phyloP scores from a whole-genome alignment of 2,113 vertebrate genomes.

The Symphodus melops region DNA sequence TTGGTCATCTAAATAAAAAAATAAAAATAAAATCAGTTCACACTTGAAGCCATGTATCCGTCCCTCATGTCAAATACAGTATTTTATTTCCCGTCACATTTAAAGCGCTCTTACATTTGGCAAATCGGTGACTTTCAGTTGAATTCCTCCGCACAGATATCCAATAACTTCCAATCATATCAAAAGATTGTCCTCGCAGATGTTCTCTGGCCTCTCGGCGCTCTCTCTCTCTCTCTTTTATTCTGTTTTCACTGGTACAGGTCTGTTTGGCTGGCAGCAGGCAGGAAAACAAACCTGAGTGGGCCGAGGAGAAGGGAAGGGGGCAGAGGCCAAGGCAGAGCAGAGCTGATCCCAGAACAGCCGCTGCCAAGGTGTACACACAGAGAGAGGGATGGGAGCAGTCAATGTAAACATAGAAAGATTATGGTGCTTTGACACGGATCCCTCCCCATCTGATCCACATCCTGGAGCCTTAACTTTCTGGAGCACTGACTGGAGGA shows the following conservation, averaged over 20 bases:
- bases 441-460: constrained; percentile 50
- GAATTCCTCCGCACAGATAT: background rate
- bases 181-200: background rate
- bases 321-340: constrained; percentile 55
- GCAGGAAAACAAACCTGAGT: constrained; percentile 56
- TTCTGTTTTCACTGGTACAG: constrained; percentile 8
- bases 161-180: background rate
- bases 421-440: constrained; percentile 49
- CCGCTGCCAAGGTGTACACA: constrained; percentile 62
- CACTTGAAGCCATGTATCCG: too few species aligned
- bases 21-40: too few species aligned
- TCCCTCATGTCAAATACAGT: background rate
- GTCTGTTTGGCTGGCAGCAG: constrained; percentile 40
- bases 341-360: constrained; percentile 51
- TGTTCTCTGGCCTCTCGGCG: constrained; percentile 37
- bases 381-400: constrained; percentile 28
- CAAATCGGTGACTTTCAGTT: background rate
- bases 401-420: constrained; percentile 59
- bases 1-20: too few species aligned
- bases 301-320: constrained; percentile 51
- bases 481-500: constrained; percentile 2
- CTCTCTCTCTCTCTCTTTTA: background rate
- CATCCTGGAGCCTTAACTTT: constrained; percentile 46
- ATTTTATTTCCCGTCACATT: background rate
- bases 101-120: background rate